Evolutionary conservation across 2,888 invertebrate species (phyloP).

Genomic region (Meandrusa payeni): DNA sequence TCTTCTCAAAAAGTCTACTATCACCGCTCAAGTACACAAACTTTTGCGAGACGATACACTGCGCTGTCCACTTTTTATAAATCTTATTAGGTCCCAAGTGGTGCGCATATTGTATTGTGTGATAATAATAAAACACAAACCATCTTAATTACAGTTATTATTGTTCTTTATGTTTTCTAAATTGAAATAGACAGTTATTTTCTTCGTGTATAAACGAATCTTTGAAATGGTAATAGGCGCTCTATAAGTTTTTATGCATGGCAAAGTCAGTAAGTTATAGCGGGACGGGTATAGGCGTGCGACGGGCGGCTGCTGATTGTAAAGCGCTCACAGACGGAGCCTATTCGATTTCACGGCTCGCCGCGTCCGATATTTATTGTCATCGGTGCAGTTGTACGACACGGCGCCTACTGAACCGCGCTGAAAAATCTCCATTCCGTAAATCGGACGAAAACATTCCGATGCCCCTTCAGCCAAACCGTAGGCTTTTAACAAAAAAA

Average conservation of each 20-base stretch:
- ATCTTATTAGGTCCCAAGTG: too few species aligned
- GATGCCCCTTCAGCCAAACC: conserved; percentile 46
- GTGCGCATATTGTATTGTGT: too few species aligned
- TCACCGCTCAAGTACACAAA: too few species aligned
- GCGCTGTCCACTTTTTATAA: too few species aligned
- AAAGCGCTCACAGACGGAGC: conserved; percentile 79
- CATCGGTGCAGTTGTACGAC: conserved; percentile 80
- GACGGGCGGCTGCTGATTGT: conserved; percentile 78
- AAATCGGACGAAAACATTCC: conserved; percentile 73
- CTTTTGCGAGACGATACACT: too few species aligned
- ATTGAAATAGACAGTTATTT: too few species aligned
- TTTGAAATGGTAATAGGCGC: conserved; percentile 27
- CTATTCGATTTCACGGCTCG: conserved; percentile 81
- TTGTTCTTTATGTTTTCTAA: too few species aligned
- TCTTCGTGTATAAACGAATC: conserved; percentile 1
- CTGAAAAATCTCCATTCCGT: conserved; percentile 73
- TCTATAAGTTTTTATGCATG: conserved; percentile 65
- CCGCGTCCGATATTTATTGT: conserved; percentile 79
- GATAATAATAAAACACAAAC: too few species aligned
- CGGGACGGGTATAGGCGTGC: conserved; percentile 53
- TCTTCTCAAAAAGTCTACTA: too few species aligned
- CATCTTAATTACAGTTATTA: too few species aligned
- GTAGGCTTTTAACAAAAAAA: conserved; percentile 53
- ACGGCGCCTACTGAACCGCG: conserved; percentile 76
- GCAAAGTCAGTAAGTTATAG: conserved; percentile 65